phyloP scores from a whole-genome alignment of 2,888 invertebrate genomes.

The Tigriopus californicus region DNA sequence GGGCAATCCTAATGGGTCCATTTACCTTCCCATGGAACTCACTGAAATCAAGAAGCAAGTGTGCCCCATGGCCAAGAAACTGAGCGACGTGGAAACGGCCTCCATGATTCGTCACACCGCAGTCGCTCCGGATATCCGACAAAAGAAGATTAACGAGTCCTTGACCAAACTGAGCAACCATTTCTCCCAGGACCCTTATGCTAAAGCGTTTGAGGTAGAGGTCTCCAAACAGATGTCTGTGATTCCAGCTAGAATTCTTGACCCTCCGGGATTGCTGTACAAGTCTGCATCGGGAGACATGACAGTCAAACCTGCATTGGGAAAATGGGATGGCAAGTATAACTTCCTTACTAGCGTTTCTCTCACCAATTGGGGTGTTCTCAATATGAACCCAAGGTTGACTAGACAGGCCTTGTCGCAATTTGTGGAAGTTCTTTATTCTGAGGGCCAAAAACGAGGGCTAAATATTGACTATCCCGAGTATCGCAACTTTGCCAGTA shows the following conservation, averaged over 20 bases:
- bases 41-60: not conserved
- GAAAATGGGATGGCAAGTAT: constrained; percentile 21
- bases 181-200: constrained; percentile 37
- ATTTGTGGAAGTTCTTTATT: not conserved
- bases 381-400: constrained; percentile 22
- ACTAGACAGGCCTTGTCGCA: not conserved
- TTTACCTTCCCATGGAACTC: constrained; percentile 28
- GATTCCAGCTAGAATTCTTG: constrained; percentile 48
- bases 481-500: not conserved
- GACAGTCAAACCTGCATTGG: constrained; percentile 19
- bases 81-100: constrained; percentile 61
- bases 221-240: constrained; percentile 45
- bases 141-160: constrained; percentile 54
- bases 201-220: constrained; percentile 61
- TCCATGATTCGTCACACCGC: constrained; percentile 74
- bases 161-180: constrained; percentile 34
- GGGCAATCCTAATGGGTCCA: constrained; percentile 33
- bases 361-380: constrained; percentile 32
- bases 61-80: constrained; percentile 32
- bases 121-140: constrained; percentile 51
- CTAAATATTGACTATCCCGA: constrained; percentile 39
- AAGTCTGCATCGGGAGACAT: not conserved
- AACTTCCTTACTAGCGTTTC: constrained; percentile 23
- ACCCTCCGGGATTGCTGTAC: constrained; percentile 39
- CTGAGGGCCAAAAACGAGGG: not conserved